These are phyloP conservation scores for Mythimna albipuncta DNA, from an alignment of 2,888 invertebrate species.

Conservation along the genomic window DNA sequence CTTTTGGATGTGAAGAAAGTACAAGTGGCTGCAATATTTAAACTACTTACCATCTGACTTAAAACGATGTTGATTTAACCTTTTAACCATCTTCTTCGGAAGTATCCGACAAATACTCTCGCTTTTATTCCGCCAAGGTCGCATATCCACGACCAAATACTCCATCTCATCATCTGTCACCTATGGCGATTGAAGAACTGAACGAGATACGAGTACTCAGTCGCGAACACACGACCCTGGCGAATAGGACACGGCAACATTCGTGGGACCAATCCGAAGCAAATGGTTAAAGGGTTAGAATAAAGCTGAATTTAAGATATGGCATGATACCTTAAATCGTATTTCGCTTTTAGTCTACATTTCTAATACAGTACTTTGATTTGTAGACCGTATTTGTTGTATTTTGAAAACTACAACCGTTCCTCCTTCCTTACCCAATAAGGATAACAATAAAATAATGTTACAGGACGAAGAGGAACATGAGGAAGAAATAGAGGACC, in stretches of 20 bases:
- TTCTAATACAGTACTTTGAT: conserved; percentile 33
- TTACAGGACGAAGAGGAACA: conserved; percentile 72
- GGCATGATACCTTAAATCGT: background rate
- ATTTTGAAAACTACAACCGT: background rate
- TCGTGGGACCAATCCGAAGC: too few species aligned
- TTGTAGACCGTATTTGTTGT: conserved; percentile 30
- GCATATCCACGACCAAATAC: too few species aligned
- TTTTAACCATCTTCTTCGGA: too few species aligned
- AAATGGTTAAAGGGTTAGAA: background rate
- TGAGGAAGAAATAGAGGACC: conserved; percentile 75
- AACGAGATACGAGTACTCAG: too few species aligned
- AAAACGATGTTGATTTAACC: background rate
- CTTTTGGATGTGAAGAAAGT: background rate
- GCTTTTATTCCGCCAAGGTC: too few species aligned
- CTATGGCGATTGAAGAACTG: too few species aligned
- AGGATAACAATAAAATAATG: conserved; percentile 1
- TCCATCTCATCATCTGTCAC: too few species aligned
- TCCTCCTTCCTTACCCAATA: background rate
- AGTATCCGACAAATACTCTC: too few species aligned
- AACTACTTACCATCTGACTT: background rate
- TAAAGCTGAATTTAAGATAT: background rate
- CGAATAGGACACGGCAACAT: too few species aligned
- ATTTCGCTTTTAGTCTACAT: conserved; percentile 34
- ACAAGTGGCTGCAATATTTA: background rate
- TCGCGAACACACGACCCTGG: too few species aligned